phyloP scores from a whole-genome alignment of 2,797 vertebrate genomes.

The Okamejei kenojei region DNA sequence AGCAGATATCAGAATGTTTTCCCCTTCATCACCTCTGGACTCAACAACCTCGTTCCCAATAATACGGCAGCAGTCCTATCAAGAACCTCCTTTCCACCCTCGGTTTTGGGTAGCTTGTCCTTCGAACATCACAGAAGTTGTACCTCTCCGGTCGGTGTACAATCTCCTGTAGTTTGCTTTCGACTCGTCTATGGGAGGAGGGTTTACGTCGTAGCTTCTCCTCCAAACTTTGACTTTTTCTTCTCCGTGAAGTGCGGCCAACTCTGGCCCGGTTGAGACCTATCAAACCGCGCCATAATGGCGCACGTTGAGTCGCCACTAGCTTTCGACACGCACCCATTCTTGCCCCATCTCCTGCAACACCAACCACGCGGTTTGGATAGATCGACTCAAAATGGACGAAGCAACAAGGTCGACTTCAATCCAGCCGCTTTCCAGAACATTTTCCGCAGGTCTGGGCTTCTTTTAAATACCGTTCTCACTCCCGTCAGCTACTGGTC shows the following conservation, averaged over 20 bases:
- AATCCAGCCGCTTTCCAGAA: constrained; percentile 74
- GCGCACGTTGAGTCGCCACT: constrained; percentile 90
- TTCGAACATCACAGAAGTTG: constrained; percentile 68
- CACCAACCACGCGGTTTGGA: constrained; percentile 91
- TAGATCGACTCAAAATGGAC: constrained; percentile 85
- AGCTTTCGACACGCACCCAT: constrained; percentile 83
- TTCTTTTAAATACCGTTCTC: constrained; percentile 74
- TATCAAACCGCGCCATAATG: constrained; percentile 89
- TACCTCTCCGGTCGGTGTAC: constrained; percentile 86
- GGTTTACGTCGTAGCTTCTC: constrained; percentile 78
- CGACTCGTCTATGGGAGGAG: constrained; percentile 76
- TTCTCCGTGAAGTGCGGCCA: constrained; percentile 86
- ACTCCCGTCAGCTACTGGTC: constrained; percentile 91
- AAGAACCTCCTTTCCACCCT: constrained; percentile 89
- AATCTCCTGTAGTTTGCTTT: constrained; percentile 86
- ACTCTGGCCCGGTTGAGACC: constrained; percentile 87
- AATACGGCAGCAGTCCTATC: constrained; percentile 87
- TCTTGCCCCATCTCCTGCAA: constrained; percentile 85
- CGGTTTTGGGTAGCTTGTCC: constrained; percentile 74
- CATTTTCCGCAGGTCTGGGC: constrained; percentile 79
- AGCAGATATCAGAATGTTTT: constrained; percentile 84
- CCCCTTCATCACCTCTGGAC: constrained; percentile 76
- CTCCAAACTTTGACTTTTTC: constrained; percentile 89
- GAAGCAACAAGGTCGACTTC: constrained; percentile 84
- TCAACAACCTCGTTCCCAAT: constrained; percentile 82